Conservation (phyloP, 2,113 vertebrate genomes). For the Paracanthobrama guichenoti region DNA sequence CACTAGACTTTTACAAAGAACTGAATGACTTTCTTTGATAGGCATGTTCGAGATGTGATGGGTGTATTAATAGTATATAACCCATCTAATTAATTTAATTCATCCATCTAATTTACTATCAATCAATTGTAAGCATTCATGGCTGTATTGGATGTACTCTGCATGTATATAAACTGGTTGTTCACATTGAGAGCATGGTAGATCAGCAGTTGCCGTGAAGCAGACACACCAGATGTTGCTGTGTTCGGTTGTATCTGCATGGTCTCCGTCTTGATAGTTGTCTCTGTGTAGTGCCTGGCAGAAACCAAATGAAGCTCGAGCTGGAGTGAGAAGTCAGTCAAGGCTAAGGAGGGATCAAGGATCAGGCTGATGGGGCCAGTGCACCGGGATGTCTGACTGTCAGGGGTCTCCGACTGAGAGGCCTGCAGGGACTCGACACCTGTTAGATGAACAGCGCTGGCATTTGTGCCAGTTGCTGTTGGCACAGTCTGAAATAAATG, state of each 20-base stretch:
- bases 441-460: background rate
- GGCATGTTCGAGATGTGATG: background rate
- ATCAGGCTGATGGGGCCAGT: background rate
- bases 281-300: background rate
- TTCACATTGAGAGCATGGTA: background rate
- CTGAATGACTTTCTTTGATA: background rate
- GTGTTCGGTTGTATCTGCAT: background rate
- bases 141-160: background rate
- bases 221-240: constrained; percentile 3
- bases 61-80: no score
- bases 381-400: background rate
- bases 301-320: constrained; percentile 8
- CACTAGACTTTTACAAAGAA: background rate
- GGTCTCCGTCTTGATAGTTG: background rate
- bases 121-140: no score
- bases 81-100: no score
- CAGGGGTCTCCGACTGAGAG: background rate
- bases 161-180: no score
- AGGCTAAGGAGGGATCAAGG: background rate
- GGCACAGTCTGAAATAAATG: background rate
- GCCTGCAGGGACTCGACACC: background rate
- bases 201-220: background rate
- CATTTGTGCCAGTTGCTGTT: background rate
- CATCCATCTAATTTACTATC: no score
- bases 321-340: background rate